phyloP scores from a whole-genome alignment of 2,113 vertebrate genomes.

The Petrocephalus microphthalmus region DNA sequence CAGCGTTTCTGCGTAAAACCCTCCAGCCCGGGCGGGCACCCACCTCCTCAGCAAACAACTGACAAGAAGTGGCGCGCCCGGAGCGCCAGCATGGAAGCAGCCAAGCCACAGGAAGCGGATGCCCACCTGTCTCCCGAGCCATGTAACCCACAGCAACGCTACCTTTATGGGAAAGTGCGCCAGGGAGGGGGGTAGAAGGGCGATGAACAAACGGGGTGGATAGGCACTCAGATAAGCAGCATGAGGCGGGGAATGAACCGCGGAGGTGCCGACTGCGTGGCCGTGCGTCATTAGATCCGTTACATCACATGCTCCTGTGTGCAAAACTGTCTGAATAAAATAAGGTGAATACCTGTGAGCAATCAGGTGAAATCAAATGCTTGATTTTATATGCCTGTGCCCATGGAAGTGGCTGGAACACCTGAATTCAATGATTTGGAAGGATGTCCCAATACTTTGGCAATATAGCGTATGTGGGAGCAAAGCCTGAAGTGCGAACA shows the following conservation, averaged over 20 bases:
- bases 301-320: not conserved
- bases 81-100: not conserved
- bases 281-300: not conserved
- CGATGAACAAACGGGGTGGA: not conserved
- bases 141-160: not conserved
- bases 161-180: not conserved
- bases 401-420: no score
- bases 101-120: constrained; percentile 2
- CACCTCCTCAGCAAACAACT: not conserved
- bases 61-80: no score
- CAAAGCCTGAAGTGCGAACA: not conserved
- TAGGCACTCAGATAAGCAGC: not conserved
- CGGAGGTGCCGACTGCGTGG: not conserved
- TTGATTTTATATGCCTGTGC: no score
- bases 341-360: not conserved
- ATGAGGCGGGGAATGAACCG: no score
- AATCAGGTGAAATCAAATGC: not conserved
- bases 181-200: not conserved
- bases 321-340: not conserved
- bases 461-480: not conserved
- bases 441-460: no score
- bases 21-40: not conserved
- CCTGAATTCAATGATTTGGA: no score
- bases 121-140: constrained; percentile 21
- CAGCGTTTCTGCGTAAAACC: not conserved